Evolutionary conservation across 2,888 invertebrate species (phyloP).

Genomic region (Leptopterna dolabrata): DNA sequence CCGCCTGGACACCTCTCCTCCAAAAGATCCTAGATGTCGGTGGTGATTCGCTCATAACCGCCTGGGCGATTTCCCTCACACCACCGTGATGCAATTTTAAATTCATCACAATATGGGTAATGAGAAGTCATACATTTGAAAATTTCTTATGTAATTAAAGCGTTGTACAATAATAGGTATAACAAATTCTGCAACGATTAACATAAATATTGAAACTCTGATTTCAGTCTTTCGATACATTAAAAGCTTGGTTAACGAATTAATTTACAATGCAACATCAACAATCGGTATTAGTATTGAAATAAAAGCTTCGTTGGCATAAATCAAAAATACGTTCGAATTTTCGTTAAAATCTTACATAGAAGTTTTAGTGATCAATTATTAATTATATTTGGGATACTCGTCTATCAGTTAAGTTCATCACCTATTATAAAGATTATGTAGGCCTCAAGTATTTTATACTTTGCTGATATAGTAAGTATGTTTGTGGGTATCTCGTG

Average conservation of each 20-base stretch:
- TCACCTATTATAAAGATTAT: neutral
- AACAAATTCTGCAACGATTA: neutral
- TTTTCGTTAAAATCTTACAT: neutral
- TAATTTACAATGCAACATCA: conserved; percentile 18
- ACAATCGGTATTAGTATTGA: conserved; percentile 2
- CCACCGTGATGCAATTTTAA: too few relatives aligned
- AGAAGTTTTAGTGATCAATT: neutral
- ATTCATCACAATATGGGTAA: too few relatives aligned
- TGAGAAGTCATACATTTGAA: neutral
- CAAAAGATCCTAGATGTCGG: too few relatives aligned
- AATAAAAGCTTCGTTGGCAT: neutral
- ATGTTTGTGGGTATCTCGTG: conserved; percentile 85
- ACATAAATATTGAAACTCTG: conserved; percentile 21
- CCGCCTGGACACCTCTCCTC: too few relatives aligned
- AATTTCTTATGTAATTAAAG: conserved; percentile 16
- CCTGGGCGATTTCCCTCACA: too few relatives aligned
- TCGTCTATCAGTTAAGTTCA: neutral
- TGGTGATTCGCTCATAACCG: too few relatives aligned
- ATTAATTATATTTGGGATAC: neutral
- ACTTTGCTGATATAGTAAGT: conserved; percentile 83
- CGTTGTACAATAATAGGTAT: neutral
- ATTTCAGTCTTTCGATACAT: conserved; percentile 40
- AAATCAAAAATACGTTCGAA: neutral
- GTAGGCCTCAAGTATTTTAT: neutral
- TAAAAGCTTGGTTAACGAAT: conserved; percentile 32